These are phyloP conservation scores for Anolis apletophallus DNA, from an alignment of 2,797 vertebrate species.

Conservation along the genomic window DNA sequence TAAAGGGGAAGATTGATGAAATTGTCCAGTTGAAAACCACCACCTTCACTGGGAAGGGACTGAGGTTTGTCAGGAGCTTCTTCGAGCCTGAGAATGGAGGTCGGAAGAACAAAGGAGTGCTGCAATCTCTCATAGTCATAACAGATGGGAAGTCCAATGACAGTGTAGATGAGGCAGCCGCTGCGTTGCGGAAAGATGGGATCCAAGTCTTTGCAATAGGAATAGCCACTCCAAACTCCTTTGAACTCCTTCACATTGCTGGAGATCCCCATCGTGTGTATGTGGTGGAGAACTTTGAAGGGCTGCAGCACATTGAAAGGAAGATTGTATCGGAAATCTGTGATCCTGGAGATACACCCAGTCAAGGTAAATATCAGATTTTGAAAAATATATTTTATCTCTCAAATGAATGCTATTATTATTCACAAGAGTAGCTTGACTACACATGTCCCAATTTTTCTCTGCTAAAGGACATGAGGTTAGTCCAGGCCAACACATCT, in stretches of 20 bases:
- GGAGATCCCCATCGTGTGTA: constrained; percentile 70
- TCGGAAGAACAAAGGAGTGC: constrained; percentile 64
- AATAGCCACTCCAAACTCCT: constrained; percentile 69
- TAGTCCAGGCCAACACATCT: neutral
- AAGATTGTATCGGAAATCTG: constrained; percentile 71
- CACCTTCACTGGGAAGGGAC: constrained; percentile 76
- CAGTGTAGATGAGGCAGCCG: constrained; percentile 69
- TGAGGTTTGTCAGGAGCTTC: constrained; percentile 72
- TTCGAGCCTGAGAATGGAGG: constrained; percentile 79
- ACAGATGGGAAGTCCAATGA: constrained; percentile 83
- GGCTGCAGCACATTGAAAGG: constrained; percentile 70
- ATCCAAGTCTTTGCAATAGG: constrained; percentile 83
- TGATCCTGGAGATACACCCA: neutral
- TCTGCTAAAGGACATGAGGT: no score
- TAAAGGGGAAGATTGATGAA: constrained; percentile 68
- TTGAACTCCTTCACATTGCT: constrained; percentile 82
- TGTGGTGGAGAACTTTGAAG: constrained; percentile 69
- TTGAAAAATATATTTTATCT: neutral
- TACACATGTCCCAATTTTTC: no score
- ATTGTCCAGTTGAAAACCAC: constrained; percentile 66
- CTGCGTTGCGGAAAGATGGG: constrained; percentile 63
- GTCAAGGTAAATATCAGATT: constrained; percentile 36
- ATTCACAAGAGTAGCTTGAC: neutral
- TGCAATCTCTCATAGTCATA: constrained; percentile 85
- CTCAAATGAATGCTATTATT: neutral